Evolutionary conservation across 2,113 vertebrate genomes (phyloP).

Genomic region (Silurus glanis): DNA sequence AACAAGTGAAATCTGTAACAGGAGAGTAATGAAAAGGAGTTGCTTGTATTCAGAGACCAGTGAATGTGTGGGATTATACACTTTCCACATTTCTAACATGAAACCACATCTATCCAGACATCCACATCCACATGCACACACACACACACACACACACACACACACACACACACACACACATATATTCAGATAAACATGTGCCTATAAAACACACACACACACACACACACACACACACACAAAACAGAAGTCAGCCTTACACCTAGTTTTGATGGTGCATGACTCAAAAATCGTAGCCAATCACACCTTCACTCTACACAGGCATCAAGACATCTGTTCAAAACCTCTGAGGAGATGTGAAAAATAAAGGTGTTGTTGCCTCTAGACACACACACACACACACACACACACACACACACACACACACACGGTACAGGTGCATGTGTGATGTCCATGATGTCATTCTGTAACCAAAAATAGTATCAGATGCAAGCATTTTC

Average conservation of each 20-base stretch:
- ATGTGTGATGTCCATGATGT: neutral
- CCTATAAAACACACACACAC: neutral
- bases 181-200: conserved; percentile 11
- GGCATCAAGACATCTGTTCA: neutral
- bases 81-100: conserved; percentile 26
- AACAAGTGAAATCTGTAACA: conserved; percentile 57
- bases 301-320: neutral
- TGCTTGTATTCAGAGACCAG: conserved; percentile 67
- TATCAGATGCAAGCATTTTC: conserved; percentile 15
- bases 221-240: conserved; percentile 10
- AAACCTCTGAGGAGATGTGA: neutral
- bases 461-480: neutral
- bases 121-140: conserved; percentile 20
- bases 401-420: neutral
- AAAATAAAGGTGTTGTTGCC: neutral
- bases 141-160: conserved; percentile 1
- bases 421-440: neutral
- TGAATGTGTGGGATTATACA: conserved; percentile 32
- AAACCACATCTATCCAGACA: conserved; percentile 24
- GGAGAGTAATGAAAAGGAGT: conserved; percentile 71
- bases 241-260: conserved; percentile 2
- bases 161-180: too few relatives aligned
- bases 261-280: conserved; percentile 13
- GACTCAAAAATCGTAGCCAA: conserved; percentile 7
- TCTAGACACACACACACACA: neutral